These are phyloP conservation scores for Protophormia terraenovae DNA, from an alignment of 2,888 invertebrate species.

Conservation along the genomic window DNA sequence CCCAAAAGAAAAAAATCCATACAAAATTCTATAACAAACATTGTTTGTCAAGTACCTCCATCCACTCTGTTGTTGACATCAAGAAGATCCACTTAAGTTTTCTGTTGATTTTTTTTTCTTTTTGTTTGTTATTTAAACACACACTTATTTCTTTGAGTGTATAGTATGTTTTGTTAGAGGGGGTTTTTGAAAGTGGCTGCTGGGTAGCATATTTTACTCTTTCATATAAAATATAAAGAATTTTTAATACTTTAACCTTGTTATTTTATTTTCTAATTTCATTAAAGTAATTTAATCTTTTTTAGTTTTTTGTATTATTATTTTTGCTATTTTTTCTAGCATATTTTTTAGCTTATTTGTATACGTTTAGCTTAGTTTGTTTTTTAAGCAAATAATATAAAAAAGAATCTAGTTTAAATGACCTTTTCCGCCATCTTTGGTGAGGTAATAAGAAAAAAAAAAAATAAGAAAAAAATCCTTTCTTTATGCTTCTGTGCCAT, in stretches of 20 bases:
- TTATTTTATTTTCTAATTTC: conserved; percentile 50
- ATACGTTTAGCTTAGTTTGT: conserved; percentile 18
- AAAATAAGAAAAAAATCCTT: too few species aligned
- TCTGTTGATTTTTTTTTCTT: neutral
- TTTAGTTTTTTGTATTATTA: neutral
- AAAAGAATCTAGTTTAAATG: conserved; percentile 12
- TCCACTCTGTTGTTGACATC: conserved; percentile 44
- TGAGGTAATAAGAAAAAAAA: neutral
- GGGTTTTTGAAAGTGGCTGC: conserved; percentile 14
- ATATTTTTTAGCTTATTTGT: conserved; percentile 38
- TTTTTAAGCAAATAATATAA: neutral
- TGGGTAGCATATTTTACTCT: neutral
- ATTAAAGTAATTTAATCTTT: conserved; percentile 54
- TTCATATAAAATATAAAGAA: neutral
- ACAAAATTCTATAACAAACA: conserved; percentile 28
- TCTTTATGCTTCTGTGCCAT: conserved; percentile 9
- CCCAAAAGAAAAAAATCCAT: neutral
- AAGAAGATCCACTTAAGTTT: conserved; percentile 40
- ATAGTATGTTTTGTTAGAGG: too few species aligned
- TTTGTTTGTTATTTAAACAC: neutral
- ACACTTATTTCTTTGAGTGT: conserved; percentile 45
- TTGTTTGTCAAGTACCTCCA: conserved; percentile 45
- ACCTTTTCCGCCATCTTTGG: conserved; percentile 51
- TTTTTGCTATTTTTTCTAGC: neutral
- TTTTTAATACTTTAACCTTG: conserved; percentile 55